Base-by-base conservation (phyloP, 2,113 vertebrate genomes). In the Clinocottus analis region DNA sequence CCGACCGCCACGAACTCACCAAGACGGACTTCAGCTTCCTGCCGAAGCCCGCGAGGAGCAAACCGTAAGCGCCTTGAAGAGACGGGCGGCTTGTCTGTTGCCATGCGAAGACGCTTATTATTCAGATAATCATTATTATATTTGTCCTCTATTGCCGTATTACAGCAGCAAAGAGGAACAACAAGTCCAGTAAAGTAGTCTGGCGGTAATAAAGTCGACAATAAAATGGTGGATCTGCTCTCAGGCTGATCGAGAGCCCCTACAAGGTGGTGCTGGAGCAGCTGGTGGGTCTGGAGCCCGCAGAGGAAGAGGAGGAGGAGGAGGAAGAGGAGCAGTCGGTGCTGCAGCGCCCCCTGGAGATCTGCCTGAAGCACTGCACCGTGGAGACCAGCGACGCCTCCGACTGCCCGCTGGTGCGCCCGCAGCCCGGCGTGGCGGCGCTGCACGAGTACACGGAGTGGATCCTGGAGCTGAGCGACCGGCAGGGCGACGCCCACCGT, bases 191-290 rank as follows among this genome's bases (percentile, higher is more conserved):
- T 35, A 35, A 35, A 35, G 33, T 35, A 35, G 7, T 35, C 33
- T 4, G 7, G 7, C 33, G 33, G 33, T 35, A 35, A 4, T 31
- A 31, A 31, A 31, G 33, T 35, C 33, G 2, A n/a, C 7, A 35
- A 35, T 35, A 5, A 2, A 31, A 31, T 31, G 29, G 4, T 31
- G n/a, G n/a, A 31, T 4, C 2, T 4, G 33, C 6, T 5, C 33
- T 47, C 45, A 99, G 98, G 1, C 90, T 98, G n/a, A 87, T 89
- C 0, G 96, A 97, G 13, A 96, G 96, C 25, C 92, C 96, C 31
- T 99, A 97, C 86, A 98, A 97, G 90, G 97, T 99, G 41, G 92
- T 94, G 0, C 1, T 99, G 80, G 97, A 99, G 94, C 97, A 96
- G 83, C 80, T 99, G 68, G 95, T 72, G 12, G 90, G 91, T 72